Percentiles rank a stretch among this genome's conserved stretches.
Conservation (phyloP, 2,888 invertebrate genomes). For the Tetranychus truncatus region DNA sequence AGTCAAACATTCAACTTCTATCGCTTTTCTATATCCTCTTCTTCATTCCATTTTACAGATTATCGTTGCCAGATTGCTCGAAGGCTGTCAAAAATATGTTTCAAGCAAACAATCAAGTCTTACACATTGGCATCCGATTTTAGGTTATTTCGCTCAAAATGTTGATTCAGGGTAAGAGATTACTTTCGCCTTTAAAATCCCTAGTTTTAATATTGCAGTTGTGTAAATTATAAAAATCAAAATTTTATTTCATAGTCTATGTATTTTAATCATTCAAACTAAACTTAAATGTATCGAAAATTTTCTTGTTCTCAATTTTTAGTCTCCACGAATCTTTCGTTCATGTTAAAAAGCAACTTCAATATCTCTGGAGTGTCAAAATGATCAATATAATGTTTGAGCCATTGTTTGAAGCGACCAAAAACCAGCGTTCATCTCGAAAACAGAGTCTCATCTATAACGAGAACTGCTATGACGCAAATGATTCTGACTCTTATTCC, state of each 20-base stretch:
- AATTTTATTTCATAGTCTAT: constrained; percentile 7
- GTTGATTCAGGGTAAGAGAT: constrained; percentile 38
- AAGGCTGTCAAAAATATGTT: constrained; percentile 79
- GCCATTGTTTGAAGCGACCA: constrained; percentile 29
- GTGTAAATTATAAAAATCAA: not conserved
- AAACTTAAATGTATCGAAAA: too few relatives aligned
- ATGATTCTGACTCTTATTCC: not conserved
- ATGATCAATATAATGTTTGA: constrained; percentile 36
- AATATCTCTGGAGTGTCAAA: constrained; percentile 47
- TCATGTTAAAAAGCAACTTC: constrained; percentile 47
- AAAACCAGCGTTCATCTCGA: constrained; percentile 10
- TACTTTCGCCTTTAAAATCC: constrained; percentile 7
- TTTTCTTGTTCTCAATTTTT: too few relatives aligned
- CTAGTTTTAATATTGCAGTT: not conserved
- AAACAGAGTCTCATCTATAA: not conserved
- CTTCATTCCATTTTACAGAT: constrained; percentile 40
- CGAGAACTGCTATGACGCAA: not conserved
- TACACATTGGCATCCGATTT: constrained; percentile 90
- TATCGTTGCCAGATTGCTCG: constrained; percentile 63
- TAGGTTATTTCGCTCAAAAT: constrained; percentile 80
- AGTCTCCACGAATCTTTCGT: constrained; percentile 53
- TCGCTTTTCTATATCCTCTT: constrained; percentile 7
- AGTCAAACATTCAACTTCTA: too few relatives aligned
- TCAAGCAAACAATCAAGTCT: constrained; percentile 66
- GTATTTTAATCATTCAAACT: too few relatives aligned